Base-by-base conservation (phyloP, 2,888 invertebrate genomes). In the Phyto melanocephala region DNA sequence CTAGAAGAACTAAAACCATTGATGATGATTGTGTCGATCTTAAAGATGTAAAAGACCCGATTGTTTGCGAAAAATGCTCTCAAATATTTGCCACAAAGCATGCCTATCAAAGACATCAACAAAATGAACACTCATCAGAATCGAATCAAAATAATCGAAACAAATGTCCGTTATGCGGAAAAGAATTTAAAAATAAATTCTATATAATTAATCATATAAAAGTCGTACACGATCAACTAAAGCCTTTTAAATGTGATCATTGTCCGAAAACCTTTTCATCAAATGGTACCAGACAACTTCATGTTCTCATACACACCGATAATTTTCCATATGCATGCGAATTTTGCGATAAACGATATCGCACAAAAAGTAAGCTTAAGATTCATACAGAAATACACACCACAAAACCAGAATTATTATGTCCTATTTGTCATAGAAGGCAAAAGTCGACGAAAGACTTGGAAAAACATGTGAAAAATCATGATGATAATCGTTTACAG, bases 171-270 rank as follows among this genome's bases (percentile, higher is more conserved):
- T 37, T 78, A 17, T 84, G 84, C 28, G 56, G 47, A 15, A 80
- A 78, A 63, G 24, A 65, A 7, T 84, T 84, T 68, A 72, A 75
- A 15, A 65, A 78, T 8, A 74, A 62, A 52, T 75, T 78, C 56
- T 80, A 80, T 60, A 56, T 84, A 37, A 47, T 47, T 8, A 71
- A 78, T 15, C 84, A 84, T 15, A 71, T 80, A 37, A 76, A 52
- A 62, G 63, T 71, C 6, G 84, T 84, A 2, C 84, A 83, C 52
- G 60, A 81, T 33, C 75, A 80, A 58, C 13, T 72, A 24, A 83
- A 72, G n/a, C 84, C 84, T 0, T 83, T 74, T 17, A 80, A 84
- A 45, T 84, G 84, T 62, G 65, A 58, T n/a, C 47, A 78, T 62
- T 84, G 84, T 52, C 56, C 77, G 1, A 62, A 74, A 33, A 52